A percentile compares a stretch with the other conserved stretches of the same genome.
These are phyloP conservation scores for Chrysogorgia sp. DNA, from an alignment of 92 coral and sea anemone species.

Conservation along the genomic window DNA sequence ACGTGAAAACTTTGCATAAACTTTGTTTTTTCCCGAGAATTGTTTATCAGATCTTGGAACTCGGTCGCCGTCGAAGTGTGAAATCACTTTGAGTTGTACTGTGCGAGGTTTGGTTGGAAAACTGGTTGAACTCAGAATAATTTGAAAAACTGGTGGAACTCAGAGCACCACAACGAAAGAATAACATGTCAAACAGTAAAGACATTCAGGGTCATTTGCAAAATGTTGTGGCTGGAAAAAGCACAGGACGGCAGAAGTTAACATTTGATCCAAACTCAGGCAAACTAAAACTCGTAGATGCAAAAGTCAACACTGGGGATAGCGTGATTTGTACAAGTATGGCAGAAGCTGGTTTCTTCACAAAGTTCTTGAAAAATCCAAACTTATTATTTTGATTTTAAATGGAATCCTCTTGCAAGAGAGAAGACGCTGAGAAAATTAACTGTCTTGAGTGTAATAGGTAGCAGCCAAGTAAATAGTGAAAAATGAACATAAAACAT, in stretches of 20 bases:
- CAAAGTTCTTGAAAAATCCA: background rate
- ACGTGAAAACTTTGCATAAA: no score
- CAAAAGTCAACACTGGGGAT: background rate
- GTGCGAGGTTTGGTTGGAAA: no score
- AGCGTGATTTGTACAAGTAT: constrained; percentile 4
- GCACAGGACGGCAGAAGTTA: constrained; percentile 22
- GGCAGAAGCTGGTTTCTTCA: constrained; percentile 12
- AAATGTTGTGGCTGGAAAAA: background rate
- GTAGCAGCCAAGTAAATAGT: no score
- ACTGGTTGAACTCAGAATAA: no score
- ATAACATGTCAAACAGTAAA: constrained; percentile 2
- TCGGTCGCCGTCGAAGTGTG: no score
- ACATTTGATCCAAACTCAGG: constrained; percentile 23
- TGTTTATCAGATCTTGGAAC: no score
- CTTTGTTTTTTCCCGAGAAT: no score
- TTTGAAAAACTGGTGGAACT: no score
- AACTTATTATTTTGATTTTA: background rate
- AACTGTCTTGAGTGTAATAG: background rate
- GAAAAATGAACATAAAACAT: no score
- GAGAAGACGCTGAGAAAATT: background rate
- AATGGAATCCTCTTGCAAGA: background rate
- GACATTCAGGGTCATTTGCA: constrained; percentile 17
- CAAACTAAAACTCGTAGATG: background rate
- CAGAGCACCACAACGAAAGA: no score
- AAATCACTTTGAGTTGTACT: no score